phyloP scores from a whole-genome alignment of 2,113 vertebrate species.

The Nibea coibor region DNA sequence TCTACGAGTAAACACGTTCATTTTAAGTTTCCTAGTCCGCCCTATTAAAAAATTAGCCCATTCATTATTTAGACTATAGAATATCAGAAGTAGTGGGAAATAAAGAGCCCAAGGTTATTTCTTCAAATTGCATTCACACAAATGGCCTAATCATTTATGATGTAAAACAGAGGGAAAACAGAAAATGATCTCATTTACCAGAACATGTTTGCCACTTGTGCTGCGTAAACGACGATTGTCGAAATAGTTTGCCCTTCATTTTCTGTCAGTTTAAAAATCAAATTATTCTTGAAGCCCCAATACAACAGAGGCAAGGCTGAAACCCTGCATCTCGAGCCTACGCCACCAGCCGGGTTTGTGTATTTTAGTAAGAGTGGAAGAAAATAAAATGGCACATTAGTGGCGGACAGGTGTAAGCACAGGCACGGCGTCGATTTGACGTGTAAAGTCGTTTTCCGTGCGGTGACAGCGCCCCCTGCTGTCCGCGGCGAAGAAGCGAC shows the following conservation, averaged over 20 bases:
- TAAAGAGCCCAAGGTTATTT: not conserved
- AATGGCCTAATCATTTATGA: not conserved
- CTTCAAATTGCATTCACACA: not conserved
- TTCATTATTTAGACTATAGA: not conserved
- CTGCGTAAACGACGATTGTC: not conserved
- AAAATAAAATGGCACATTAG: not conserved
- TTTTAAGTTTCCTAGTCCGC: not conserved
- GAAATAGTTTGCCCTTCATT: not conserved
- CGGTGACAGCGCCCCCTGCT: conserved; percentile 61
- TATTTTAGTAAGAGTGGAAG: not conserved
- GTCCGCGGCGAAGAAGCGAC: conserved; percentile 6
- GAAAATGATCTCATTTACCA: not conserved
- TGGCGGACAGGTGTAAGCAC: too few relatives aligned
- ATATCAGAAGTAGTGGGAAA: not conserved
- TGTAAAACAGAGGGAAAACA: not conserved
- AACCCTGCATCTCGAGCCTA: not conserved
- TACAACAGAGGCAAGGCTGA: not conserved
- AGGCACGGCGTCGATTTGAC: too few relatives aligned
- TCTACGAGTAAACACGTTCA: not conserved
- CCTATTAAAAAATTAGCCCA: not conserved
- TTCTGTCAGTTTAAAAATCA: not conserved
- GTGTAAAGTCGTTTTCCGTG: not conserved
- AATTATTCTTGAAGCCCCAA: not conserved
- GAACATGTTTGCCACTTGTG: not conserved
- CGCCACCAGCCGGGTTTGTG: not conserved